Evolutionary conservation across 2,888 invertebrate genomes (phyloP).

Genomic region (Troilus luridus): DNA sequence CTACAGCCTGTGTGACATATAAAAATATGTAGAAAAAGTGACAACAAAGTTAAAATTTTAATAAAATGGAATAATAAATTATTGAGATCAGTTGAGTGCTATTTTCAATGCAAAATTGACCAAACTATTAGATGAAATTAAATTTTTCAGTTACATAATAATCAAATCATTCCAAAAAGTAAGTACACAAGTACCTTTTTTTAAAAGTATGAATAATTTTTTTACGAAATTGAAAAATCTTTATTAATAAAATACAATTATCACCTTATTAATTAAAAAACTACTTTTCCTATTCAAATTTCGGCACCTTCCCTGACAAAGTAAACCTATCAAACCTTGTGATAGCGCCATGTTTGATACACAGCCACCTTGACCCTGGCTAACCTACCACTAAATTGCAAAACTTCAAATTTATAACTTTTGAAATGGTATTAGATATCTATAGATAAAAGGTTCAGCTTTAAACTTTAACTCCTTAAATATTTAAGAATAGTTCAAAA

Average conservation of each 20-base stretch:
- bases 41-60: neutral
- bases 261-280: constrained; percentile 29
- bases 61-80: neutral
- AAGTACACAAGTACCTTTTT: neutral
- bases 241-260: neutral
- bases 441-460: neutral
- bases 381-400: constrained; percentile 51
- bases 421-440: neutral
- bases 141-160: neutral
- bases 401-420: constrained; percentile 52
- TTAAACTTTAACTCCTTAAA: constrained; percentile 19
- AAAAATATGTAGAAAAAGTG: neutral
- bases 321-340: constrained; percentile 13
- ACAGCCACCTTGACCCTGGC: constrained; percentile 59
- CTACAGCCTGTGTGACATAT: neutral
- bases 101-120: neutral
- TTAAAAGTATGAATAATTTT: neutral
- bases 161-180: neutral
- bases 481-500: constrained; percentile 1
- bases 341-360: constrained; percentile 56
- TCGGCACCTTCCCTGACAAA: constrained; percentile 1
- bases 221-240: neutral
- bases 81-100: neutral
- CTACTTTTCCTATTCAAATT: constrained; percentile 20
- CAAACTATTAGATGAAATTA: too few species aligned